A percentile compares a stretch with the other conserved stretches of the same genome.
Conservation (phyloP, 2,113 vertebrate genomes). For the Labeo catla region DNA sequence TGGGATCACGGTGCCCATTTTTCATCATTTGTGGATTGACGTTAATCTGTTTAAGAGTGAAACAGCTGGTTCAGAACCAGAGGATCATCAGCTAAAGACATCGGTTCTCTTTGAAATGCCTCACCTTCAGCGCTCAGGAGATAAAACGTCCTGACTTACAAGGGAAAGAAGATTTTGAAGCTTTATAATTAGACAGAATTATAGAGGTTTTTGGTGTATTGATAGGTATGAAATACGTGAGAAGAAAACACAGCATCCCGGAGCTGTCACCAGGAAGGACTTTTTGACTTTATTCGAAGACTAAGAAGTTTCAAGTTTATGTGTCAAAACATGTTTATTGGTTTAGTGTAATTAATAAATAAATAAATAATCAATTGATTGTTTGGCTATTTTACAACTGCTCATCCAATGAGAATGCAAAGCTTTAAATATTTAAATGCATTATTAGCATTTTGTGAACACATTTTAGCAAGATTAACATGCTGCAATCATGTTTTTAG, state of each 20-base stretch:
- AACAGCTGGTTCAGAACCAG: constrained; percentile 48
- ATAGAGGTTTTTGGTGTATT: background rate
- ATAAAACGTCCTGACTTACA: background rate
- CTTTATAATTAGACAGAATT: background rate
- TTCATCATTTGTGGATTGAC: constrained; percentile 31
- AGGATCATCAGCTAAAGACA: constrained; percentile 47
- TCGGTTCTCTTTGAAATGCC: constrained; percentile 30
- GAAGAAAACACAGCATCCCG: background rate
- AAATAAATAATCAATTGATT: too few relatives aligned
- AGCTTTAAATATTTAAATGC: background rate
- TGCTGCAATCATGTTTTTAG: too few relatives aligned
- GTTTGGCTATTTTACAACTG: too few relatives aligned
- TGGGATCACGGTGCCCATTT: background rate
- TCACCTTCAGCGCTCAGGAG: constrained; percentile 8
- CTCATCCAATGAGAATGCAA: too few relatives aligned
- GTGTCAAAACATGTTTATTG: too few relatives aligned
- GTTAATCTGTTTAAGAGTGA: constrained; percentile 36
- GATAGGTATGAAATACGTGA: background rate
- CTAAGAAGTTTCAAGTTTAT: background rate
- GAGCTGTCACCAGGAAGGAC: too few relatives aligned
- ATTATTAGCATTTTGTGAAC: too few relatives aligned
- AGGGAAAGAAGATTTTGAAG: background rate
- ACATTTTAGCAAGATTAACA: too few relatives aligned
- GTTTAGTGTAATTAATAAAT: too few relatives aligned
- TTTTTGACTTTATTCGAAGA: background rate